Evolutionary conservation across 92 coral and sea anemone genomes (phyloP).

Genomic region (Phenganax stokvisi): DNA sequence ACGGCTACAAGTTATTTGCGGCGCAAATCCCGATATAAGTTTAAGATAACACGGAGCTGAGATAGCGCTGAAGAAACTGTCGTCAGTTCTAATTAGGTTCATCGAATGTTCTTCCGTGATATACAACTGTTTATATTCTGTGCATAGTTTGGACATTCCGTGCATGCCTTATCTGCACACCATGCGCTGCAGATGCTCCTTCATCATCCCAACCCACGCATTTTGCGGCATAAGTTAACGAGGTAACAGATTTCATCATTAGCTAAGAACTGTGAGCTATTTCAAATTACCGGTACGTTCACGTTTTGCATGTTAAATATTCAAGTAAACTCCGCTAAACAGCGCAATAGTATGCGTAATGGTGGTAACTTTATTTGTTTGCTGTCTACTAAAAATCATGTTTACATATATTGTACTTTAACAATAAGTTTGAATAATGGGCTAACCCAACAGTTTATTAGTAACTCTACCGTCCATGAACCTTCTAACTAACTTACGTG

Average conservation of each 20-base stretch:
- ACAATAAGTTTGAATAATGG: too few species aligned
- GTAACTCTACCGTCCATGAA: too few species aligned
- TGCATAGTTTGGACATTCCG: constrained; percentile 27
- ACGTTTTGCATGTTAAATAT: background rate
- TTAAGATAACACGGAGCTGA: background rate
- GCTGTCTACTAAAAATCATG: too few species aligned
- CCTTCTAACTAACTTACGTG: too few species aligned
- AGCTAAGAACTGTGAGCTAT: background rate
- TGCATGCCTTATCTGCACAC: constrained; percentile 18
- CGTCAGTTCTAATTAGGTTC: constrained; percentile 38
- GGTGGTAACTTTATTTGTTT: too few species aligned
- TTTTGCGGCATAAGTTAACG: constrained; percentile 7
- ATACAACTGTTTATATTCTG: background rate
- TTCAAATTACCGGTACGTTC: background rate
- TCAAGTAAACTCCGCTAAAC: background rate
- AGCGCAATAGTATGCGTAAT: too few species aligned
- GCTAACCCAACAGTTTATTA: too few species aligned
- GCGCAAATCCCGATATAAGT: background rate
- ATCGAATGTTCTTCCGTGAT: constrained; percentile 21
- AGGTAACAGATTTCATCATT: background rate
- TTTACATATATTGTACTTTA: too few species aligned
- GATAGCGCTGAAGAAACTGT: background rate
- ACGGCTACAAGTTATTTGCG: constrained; percentile 7
- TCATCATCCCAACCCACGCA: constrained; percentile 13
- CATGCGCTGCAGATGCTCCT: background rate